Evolutionary conservation across 2,888 invertebrate genomes (phyloP).

Genomic region (Andricus curvator): DNA sequence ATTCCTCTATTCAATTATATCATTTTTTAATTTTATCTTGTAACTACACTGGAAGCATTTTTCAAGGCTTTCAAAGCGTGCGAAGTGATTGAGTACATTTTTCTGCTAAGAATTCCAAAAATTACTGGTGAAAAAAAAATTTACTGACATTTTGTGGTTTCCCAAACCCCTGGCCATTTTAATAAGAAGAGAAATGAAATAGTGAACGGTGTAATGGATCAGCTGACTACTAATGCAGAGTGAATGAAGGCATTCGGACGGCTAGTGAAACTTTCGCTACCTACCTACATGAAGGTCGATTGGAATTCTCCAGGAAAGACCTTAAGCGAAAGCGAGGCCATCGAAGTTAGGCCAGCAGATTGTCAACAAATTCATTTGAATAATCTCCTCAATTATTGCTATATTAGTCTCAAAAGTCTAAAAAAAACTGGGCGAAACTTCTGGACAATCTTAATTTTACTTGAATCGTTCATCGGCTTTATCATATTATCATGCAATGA

Average conservation of each 20-base stretch:
- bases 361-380: background rate
- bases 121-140: too few relatives aligned
- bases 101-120: too few relatives aligned
- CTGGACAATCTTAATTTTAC: background rate
- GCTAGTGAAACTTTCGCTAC: slow-evolving; percentile 30
- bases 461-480: background rate
- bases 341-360: background rate
- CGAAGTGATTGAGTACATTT: too few relatives aligned
- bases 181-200: too few relatives aligned
- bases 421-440: background rate
- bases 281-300: background rate
- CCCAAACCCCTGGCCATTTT: too few relatives aligned
- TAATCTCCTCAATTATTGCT: background rate
- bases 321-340: background rate
- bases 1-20: background rate
- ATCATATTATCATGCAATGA: background rate
- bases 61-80: too few relatives aligned
- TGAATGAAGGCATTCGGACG: background rate
- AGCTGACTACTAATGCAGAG: background rate
- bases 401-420: background rate
- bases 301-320: background rate
- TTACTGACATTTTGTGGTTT: too few relatives aligned
- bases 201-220: background rate
- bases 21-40: background rate
- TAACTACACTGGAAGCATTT: background rate